Base-by-base conservation (phyloP, 2,113 vertebrate genomes). In the Vicugna pacos region DNA sequence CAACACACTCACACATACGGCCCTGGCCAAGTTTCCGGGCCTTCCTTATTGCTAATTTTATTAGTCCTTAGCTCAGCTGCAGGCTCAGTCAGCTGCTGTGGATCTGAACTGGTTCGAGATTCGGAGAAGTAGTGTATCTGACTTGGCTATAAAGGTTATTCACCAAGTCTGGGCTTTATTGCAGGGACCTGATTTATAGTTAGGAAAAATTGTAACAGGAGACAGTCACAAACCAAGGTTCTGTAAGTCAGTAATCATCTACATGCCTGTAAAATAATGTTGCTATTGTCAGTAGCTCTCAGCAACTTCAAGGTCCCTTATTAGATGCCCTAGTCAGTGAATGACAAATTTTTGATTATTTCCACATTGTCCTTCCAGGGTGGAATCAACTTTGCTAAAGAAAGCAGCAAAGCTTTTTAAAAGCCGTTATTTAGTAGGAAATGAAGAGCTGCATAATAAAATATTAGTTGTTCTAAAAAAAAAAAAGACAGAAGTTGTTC, bases 331-430 rank as follows among this genome's bases (percentile, higher is more conserved):
- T 0, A 1, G 24, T n/a, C 64, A 20, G 52, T 6, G 52, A 94
- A n/a, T 54, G 67, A 87, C 72, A 83, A 69, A 70, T 48, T 52
- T 52, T 65, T 69, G 80, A 42, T 85, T 62, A 92, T 73, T 76
- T 94, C 72, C 91, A 54, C 56, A 52, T 48, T 91, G 35, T 93
- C 79, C 60, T 94, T 42, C 72, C 38, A 52, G 88, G 65, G 62
- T 54, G 70, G 80, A 95, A 94, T 73, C 46, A 64, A 84, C 50
- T 72, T 87, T 65, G 50, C 58, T 38, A 72, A 90, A 89, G 87
- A 95, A 94, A 92, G 52, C 69, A 92, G 67, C 26, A 93, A 83
- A 80, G 73, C 50, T 93, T 97, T 97, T 92, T 30, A 95, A 95
- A 96, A 95, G 58, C 83, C 26, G 16, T 67, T 89, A 85, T 90